Percentiles rank a stretch among this genome's conserved stretches.
Conservation (phyloP, 2,113 vertebrate genomes). For the Phocoena phocoena region DNA sequence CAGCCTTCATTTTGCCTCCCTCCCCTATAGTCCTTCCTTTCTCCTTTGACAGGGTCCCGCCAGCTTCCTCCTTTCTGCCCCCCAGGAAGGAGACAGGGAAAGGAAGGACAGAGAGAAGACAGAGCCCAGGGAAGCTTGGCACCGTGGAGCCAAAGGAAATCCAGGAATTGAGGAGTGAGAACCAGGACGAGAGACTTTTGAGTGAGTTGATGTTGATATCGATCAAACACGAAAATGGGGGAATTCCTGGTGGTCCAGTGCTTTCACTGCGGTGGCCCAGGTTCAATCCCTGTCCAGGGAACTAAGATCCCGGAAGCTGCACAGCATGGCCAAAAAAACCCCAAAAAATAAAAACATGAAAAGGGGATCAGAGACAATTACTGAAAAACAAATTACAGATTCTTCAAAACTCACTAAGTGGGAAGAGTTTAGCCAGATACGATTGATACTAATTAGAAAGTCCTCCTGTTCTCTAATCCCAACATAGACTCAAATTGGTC, state of each 20-base stretch:
- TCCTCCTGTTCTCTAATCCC: background rate
- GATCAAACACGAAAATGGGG: background rate
- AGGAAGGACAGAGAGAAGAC: background rate
- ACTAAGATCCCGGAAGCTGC: background rate
- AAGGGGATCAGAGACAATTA: background rate
- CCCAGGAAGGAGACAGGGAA: background rate
- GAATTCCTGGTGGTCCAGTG: background rate
- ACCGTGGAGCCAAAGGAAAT: fast-evolving
- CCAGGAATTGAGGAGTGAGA: background rate
- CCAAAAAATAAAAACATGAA: background rate
- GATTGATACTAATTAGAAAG: background rate
- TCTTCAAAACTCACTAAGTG: background rate
- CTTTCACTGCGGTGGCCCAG: background rate
- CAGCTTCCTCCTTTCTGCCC: background rate
- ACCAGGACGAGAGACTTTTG: background rate
- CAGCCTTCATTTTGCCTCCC: background rate
- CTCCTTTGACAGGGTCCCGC: background rate
- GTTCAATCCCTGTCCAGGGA: background rate
- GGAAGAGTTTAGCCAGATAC: background rate
- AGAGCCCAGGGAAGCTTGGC: background rate
- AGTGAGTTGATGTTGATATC: background rate
- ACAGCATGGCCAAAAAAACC: background rate
- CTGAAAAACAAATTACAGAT: background rate
- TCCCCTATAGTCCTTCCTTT: background rate
- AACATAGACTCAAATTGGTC: background rate